Conservation (phyloP, 1,140 invertebrate genomes). For the Dryas iulia region DNA sequence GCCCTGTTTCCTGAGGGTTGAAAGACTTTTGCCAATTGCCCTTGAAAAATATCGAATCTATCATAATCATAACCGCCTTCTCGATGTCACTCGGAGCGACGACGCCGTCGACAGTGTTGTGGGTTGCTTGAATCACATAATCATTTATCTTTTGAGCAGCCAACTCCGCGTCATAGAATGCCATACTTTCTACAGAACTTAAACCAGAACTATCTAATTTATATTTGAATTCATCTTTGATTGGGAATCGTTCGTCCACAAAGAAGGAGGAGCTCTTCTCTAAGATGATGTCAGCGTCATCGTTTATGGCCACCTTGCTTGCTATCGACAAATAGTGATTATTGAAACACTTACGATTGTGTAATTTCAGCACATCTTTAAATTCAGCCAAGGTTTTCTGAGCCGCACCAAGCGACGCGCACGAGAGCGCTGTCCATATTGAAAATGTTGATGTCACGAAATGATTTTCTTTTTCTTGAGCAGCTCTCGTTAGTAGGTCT, state of each 20-base stretch:
- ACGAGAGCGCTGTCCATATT: conserved; percentile 71
- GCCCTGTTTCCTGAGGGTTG: neutral
- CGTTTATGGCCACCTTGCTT: conserved; percentile 12
- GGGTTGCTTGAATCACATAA: neutral
- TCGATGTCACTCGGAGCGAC: neutral
- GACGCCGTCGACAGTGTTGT: neutral
- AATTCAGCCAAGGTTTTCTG: conserved; percentile 66
- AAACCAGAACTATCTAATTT: neutral
- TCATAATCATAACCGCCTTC: neutral
- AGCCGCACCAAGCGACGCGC: conserved; percentile 68
- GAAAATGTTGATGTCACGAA: conserved; percentile 73
- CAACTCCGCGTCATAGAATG: neutral
- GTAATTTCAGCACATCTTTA: conserved; percentile 53
- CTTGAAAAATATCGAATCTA: conserved; percentile 4
- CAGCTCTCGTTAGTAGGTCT: conserved; percentile 46
- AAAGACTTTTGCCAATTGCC: neutral
- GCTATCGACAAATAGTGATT: conserved; percentile 50
- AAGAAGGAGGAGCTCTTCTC: neutral
- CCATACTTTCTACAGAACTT: neutral
- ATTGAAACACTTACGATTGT: conserved; percentile 60
- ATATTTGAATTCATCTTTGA: neutral
- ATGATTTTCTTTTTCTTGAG: conserved; percentile 62
- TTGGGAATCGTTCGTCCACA: neutral
- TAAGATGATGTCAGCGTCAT: conserved; percentile 8
- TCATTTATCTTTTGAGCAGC: conserved; percentile 3